Conservation (phyloP, 37 sponge, comb jelly and placozoan genomes). For the Haliclona indistincta region DNA sequence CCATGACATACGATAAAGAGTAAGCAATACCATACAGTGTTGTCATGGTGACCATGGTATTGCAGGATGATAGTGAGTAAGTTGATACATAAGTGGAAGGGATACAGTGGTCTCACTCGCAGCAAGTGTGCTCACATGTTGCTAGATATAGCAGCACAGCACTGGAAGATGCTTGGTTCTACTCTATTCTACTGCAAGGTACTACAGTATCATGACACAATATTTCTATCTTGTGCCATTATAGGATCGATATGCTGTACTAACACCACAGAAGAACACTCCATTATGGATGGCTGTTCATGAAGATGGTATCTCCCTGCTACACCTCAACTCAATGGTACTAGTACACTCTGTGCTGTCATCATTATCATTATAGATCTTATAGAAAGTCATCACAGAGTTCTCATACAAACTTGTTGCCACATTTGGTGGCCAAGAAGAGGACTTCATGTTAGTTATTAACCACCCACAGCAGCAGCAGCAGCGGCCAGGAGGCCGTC, state of each 20-base stretch:
- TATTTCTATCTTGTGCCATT: too few relatives aligned
- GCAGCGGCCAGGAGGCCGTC: too few relatives aligned
- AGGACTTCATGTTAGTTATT: conserved; percentile 51
- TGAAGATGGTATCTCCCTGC: conserved; percentile 43
- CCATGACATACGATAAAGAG: conserved; percentile 43
- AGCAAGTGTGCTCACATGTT: conserved; percentile 33
- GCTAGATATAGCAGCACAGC: conserved; percentile 14
- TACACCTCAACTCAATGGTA: not conserved
- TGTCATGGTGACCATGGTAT: not conserved
- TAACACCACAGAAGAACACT: not conserved
- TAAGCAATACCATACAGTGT: not conserved
- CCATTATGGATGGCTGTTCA: conserved; percentile 39
- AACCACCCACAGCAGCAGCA: not conserved
- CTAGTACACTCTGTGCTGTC: not conserved
- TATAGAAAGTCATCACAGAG: not conserved
- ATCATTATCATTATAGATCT: not conserved
- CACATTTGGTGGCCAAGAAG: conserved; percentile 46
- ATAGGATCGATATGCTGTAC: not conserved
- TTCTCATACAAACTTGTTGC: conserved; percentile 31
- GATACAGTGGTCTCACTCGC: conserved; percentile 4
- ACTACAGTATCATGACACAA: too few relatives aligned
- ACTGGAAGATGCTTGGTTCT: conserved; percentile 39
- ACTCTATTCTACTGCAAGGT: conserved; percentile 50
- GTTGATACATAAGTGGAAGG: conserved; percentile 42
- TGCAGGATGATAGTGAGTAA: conserved; percentile 18